Percentiles rank a stretch among this genome's conserved stretches.
Conservation (phyloP, 2,888 invertebrate genomes). For the Lydus trimaculatus region DNA sequence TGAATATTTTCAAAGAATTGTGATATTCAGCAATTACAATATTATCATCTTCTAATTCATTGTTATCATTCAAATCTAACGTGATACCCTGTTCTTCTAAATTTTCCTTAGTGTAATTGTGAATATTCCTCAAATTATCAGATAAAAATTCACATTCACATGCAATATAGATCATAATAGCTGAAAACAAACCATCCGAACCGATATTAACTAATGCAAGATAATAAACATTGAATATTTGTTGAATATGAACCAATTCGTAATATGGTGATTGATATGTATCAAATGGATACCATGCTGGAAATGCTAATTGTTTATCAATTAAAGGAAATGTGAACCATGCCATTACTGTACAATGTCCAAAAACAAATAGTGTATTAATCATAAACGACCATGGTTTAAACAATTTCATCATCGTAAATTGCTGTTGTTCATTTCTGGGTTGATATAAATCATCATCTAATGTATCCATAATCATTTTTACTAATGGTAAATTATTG, state of each 20-base stretch:
- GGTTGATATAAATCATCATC: constrained; percentile 31
- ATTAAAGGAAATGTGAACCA: constrained; percentile 26
- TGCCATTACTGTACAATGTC: not conserved
- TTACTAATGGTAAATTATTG: constrained; percentile 14
- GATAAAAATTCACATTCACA: constrained; percentile 17
- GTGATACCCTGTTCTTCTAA: not conserved
- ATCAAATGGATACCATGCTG: constrained; percentile 20
- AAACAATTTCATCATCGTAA: constrained; percentile 15
- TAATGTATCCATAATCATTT: constrained; percentile 13
- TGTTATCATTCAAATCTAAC: not conserved
- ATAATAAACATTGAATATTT: not conserved
- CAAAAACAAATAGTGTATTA: constrained; percentile 16
- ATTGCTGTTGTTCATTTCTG: constrained; percentile 22
- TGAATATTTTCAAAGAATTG: no score
- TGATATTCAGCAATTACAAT: no score
- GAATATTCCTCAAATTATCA: constrained; percentile 16
- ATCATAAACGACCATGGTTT: constrained; percentile 21
- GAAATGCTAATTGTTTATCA: constrained; percentile 4
- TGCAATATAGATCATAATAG: constrained; percentile 7
- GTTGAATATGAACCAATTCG: constrained; percentile 8
- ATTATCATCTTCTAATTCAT: no score
- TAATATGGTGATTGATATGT: constrained; percentile 9
- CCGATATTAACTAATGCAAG: not conserved
- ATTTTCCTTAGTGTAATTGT: not conserved
- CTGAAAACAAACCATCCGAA: constrained; percentile 10